These are phyloP conservation scores for Chascanopsetta lugubris DNA, from an alignment of 2,113 vertebrate genomes.

Conservation along the genomic window DNA sequence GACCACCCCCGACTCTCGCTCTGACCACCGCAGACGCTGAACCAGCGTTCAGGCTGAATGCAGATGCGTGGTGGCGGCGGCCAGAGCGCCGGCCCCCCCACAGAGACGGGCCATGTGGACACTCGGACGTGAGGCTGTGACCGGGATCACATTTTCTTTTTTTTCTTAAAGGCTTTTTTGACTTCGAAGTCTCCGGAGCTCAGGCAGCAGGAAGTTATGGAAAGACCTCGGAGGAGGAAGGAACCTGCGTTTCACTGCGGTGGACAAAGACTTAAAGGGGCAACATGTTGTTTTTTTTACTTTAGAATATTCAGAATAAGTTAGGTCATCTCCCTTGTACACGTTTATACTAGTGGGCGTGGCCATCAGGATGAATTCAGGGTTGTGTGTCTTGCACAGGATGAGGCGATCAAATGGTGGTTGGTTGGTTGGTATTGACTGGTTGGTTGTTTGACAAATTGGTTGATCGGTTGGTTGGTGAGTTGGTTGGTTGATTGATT, in stretches of 20 bases:
- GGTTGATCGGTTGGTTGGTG: too few relatives aligned
- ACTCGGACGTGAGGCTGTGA: not conserved
- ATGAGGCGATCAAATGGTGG: too few relatives aligned
- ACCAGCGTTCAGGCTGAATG: constrained; percentile 41
- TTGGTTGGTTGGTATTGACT: too few relatives aligned
- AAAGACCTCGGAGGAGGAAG: not conserved
- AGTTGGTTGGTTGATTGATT: too few relatives aligned
- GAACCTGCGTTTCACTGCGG: too few relatives aligned
- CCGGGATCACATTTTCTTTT: constrained; percentile 12
- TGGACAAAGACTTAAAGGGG: not conserved
- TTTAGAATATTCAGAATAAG: too few relatives aligned
- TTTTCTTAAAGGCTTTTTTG: constrained; percentile 10
- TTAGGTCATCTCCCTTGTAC: too few relatives aligned
- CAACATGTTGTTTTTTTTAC: too few relatives aligned
- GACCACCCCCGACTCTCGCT: constrained; percentile 38
- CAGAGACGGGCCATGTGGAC: not conserved
- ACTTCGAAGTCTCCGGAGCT: constrained; percentile 21
- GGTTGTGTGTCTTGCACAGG: too few relatives aligned
- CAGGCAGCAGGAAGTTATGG: not conserved
- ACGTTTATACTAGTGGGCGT: too few relatives aligned
- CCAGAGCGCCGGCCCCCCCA: not conserved
- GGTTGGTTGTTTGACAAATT: too few relatives aligned
- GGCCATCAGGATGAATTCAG: too few relatives aligned
- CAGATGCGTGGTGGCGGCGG: constrained; percentile 33
- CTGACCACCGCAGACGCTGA: constrained; percentile 22